Base-by-base conservation (phyloP, 1,140 invertebrate species). In the Adelges cooleyi region DNA sequence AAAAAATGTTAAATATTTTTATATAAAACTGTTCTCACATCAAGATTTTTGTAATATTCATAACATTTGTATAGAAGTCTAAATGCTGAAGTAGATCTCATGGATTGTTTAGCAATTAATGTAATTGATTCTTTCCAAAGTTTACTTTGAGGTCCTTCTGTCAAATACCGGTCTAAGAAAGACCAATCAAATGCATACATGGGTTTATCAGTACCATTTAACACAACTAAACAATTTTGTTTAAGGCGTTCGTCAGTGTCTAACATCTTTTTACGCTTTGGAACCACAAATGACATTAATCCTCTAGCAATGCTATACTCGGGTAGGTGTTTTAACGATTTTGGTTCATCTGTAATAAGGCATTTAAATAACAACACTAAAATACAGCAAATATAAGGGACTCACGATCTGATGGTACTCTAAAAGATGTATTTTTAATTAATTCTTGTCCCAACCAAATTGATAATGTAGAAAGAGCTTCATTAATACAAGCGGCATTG, bases 341-440 rank as follows among this genome's bases (percentile, higher is more conserved):
- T 62, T 29, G 56, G 56, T 62, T 62, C 56, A 48, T 62, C 56
- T 62, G n/a, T 6, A 62, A 62, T 11, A n/a, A n/a, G n/a, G n/a
- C n/a, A n/a, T n/a, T n/a, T n/a, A n/a, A n/a, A n/a, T n/a, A n/a
- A n/a, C n/a, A n/a, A n/a, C n/a, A n/a, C n/a, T n/a, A n/a, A n/a
- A n/a, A n/a, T n/a, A n/a, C n/a, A n/a, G 11, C 11, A 33, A 33
- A 33, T 6, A 33, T 33, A 33, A 8, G 27, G 15, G 6, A 36
- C 42, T 48, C 10, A 62, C 56, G 25, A 17, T 62, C 56, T 18
- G 56, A 48, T 33, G 22, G 56, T 6, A 48, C 42, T 62, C 56
- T 48, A 15, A 27, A n/a, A 20, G 20, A 46, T 13, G 46, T 25
- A 46, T 44, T 62, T 62, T 46, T 62, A 46, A 46, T 42, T 3